Conservation (phyloP, 2,113 vertebrate genomes). For the Rhizomys pruinosus region DNA sequence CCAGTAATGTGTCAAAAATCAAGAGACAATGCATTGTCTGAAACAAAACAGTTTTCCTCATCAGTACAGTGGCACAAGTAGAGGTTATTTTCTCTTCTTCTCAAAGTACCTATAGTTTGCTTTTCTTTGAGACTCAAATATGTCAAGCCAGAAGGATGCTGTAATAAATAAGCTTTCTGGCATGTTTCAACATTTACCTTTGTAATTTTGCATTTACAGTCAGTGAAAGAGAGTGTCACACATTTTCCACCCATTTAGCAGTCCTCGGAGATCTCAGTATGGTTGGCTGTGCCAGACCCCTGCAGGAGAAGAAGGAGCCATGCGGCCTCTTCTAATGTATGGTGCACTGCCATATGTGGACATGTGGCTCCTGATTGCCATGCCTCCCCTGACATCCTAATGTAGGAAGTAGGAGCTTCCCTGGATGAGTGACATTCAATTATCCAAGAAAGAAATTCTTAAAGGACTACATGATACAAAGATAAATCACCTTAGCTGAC, state of each 20-base stretch:
- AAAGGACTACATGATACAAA: slow-evolving; percentile 75
- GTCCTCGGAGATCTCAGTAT: background rate
- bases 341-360: slow-evolving; percentile 6
- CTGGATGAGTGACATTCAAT: slow-evolving; percentile 82
- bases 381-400: slow-evolving; percentile 61
- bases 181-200: background rate
- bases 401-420: slow-evolving; percentile 68
- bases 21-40: background rate
- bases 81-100: background rate
- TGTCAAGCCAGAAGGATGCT: background rate
- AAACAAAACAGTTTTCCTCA: background rate
- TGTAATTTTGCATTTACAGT: background rate
- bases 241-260: background rate
- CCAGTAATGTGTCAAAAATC: background rate
- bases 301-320: background rate
- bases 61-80: background rate
- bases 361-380: background rate
- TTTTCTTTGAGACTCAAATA: background rate
- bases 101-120: background rate
- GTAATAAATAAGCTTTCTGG: background rate
- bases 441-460: slow-evolving; percentile 81
- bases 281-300: background rate
- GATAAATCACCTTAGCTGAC: slow-evolving; percentile 82
- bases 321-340: background rate
- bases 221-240: background rate